Base-by-base conservation (phyloP, 1,140 invertebrate species). In the Tetranychus cinnabarinus region DNA sequence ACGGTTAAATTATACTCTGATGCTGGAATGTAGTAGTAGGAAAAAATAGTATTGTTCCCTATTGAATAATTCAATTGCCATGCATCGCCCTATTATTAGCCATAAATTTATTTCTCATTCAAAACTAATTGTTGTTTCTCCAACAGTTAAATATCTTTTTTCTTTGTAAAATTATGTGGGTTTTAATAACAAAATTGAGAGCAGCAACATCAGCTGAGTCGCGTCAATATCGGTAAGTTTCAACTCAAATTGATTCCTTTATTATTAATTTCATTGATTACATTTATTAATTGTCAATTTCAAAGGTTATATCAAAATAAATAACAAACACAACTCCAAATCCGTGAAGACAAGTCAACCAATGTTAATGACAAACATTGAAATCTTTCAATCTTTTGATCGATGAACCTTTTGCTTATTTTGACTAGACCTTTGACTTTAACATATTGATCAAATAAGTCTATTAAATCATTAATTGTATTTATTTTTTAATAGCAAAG, bases 161-260 rank as follows among this genome's bases (percentile, higher is more conserved):
- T 72, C 80, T 93, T 37, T 76, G 82, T 66, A 82, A 82, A 72
- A 91, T 95, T 66, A 90, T 95, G 83, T 88, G 86, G 85, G 87
- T 92, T 33, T 75, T 93, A 54, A 89, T 93, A 66, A 92, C 88
- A 8, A 93, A 93, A 70, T 75, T 91, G n/a, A 78, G 86, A 56
- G 88, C 86, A 2, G 83, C 86, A 7, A 88, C 86, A 66, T 87
- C 80, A 0, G 74, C 82, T 34, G 87, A 91, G 72, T 88, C 85
- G 0, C 82, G 87, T 64, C 87, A 92, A 70, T 80, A 83, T 10
- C 78, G 82, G 85, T 86, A 72, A 52, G 50, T 52, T 6, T 42
- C 10, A 42, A 42, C 23, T 23, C 0, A 23, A 23, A 23, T 23
- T 23, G 23, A 23, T 23, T 23, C 23, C 23, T 23, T 23, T 23